Evolutionary conservation across 2,888 invertebrate species (phyloP), one percentile per base, ranked within the genome.

Genomic region (Iselma pallidipennis): DNA sequence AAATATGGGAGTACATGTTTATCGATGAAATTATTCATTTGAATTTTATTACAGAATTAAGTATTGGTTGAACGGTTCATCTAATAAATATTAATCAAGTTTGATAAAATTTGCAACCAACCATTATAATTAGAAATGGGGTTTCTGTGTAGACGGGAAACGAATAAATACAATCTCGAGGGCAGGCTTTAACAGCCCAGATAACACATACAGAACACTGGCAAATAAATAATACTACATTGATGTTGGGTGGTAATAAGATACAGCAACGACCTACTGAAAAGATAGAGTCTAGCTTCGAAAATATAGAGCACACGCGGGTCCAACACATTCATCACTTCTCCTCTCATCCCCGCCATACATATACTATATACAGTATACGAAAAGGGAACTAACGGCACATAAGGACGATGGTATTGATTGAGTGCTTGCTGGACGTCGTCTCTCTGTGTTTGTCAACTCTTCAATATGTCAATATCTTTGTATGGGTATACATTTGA

Each of bases 361-460:
- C 42, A 23, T 4, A 55, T 55, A 55, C 25, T 42, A 29, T n/a
- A 23, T n/a, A n/a, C n/a, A n/a, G n/a, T n/a, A 33, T 1, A 21
- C 2, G 2, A 29, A 23, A 12, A 53, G n/a, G 33, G 45, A 23
- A 21, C 19, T 19, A 4, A 37, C 10, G 31, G 31, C n/a, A 52
- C n/a, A 26, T 19, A 26, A 59, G 49, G 42, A 54, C 16, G 33
- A 31, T 52, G 26, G 58, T 67, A 67, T 67, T 67, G 66, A 68
- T 68, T 66, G 59, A 57, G 58, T 59, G 56, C 49, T 49, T 57
- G 60, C 55, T 51, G 66, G 68, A 68, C 66, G 66, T 67, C 66
- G 66, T 67, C 64, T 63, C 64, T 66, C 61, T 66, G 58, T 68
- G 59, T 68, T 68, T 68, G 68, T 68, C 68, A 63, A 68, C 64